Evolutionary conservation across 1,140 invertebrate species (phyloP).

Genomic region (Belonocnema kinseyi): DNA sequence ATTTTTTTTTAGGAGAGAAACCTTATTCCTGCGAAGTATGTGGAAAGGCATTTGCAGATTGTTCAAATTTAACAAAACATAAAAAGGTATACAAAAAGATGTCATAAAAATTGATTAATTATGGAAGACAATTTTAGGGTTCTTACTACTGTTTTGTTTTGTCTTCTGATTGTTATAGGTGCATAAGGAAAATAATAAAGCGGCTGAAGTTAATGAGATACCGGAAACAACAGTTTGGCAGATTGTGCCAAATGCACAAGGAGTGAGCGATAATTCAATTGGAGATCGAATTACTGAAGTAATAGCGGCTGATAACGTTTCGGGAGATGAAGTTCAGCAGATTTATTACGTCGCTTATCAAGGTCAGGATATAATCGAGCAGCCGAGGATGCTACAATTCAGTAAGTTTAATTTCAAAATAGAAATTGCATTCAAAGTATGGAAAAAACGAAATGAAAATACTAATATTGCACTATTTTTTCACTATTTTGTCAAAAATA

Average conservation of each 20-base stretch:
- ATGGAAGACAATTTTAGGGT: slow-evolving; percentile 32
- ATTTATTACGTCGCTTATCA: slow-evolving; percentile 76
- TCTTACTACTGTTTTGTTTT: neutral
- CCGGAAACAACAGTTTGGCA: slow-evolving; percentile 64
- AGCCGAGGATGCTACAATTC: slow-evolving; percentile 70
- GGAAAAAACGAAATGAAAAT: neutral
- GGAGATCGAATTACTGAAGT: slow-evolving; percentile 55
- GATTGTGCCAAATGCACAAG: slow-evolving; percentile 60
- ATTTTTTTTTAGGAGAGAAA: slow-evolving; percentile 80
- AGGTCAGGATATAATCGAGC: slow-evolving; percentile 70
- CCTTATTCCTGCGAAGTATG: slow-evolving; percentile 86
- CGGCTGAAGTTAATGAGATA: slow-evolving; percentile 48
- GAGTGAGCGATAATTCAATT: slow-evolving; percentile 56
- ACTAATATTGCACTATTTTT: neutral
- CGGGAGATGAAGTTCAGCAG: slow-evolving; percentile 66
- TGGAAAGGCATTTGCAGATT: slow-evolving; percentile 84
- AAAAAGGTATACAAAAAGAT: slow-evolving; percentile 73
- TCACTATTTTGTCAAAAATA: too few relatives aligned
- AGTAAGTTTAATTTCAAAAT: slow-evolving; percentile 50
- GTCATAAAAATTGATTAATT: slow-evolving; percentile 7
- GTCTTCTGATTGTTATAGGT: slow-evolving; percentile 46
- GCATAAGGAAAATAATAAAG: slow-evolving; percentile 63
- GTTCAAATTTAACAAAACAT: slow-evolving; percentile 82
- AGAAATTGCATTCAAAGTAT: neutral
- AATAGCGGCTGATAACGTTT: slow-evolving; percentile 58